Conservation (phyloP, 2,797 vertebrate genomes). For the Peromyscus nudipes region DNA sequence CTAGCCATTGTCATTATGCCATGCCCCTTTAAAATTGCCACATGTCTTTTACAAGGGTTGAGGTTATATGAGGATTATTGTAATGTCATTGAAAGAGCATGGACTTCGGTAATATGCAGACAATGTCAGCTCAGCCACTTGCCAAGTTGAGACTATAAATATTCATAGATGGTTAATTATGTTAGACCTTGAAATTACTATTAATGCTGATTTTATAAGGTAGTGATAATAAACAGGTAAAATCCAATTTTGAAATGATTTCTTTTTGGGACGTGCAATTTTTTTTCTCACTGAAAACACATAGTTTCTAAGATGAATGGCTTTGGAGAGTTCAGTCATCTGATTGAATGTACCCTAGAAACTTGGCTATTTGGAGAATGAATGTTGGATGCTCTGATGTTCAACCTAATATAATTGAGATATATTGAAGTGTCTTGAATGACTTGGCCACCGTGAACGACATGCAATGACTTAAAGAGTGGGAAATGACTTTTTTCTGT, state of each 20-base stretch:
- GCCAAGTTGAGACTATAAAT: neutral
- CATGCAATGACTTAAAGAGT: neutral
- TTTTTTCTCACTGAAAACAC: neutral
- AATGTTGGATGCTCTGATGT: constrained; percentile 60
- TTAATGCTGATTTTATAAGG: constrained; percentile 56
- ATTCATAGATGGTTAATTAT: neutral
- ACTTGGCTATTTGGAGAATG: constrained; percentile 59
- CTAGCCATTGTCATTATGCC: neutral
- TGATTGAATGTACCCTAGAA: neutral
- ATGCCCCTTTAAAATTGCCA: neutral
- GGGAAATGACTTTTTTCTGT: constrained; percentile 41
- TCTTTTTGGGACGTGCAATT: neutral
- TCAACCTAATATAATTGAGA: constrained; percentile 49
- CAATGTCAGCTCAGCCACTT: neutral
- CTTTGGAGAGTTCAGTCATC: constrained; percentile 28
- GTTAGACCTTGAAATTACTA: neutral
- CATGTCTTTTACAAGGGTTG: neutral
- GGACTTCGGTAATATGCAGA: neutral
- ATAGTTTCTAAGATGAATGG: constrained; percentile 40
- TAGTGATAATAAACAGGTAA: constrained; percentile 33
- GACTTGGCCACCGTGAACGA: constrained; percentile 24
- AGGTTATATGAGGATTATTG: neutral
- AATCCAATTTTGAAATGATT: neutral
- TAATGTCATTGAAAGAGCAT: neutral
- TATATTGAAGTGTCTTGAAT: neutral